These are phyloP conservation scores for Drosophila koepferae DNA, from an alignment of 2,888 invertebrate species.

Conservation along the genomic window DNA sequence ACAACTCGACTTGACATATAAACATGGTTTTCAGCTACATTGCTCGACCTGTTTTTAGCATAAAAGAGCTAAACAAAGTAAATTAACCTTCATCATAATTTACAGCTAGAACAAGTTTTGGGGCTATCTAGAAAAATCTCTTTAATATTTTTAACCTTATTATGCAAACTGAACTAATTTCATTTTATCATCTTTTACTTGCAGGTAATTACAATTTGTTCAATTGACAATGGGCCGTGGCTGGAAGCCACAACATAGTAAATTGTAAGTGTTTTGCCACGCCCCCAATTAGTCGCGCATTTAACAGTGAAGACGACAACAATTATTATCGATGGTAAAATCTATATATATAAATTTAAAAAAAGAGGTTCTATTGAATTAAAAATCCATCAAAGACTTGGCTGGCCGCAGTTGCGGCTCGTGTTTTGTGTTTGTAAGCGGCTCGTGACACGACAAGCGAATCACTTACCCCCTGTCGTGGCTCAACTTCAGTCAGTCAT, in stretches of 20 bases:
- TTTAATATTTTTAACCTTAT: neutral
- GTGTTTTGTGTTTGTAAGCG: conserved; percentile 14
- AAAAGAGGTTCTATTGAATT: conserved; percentile 21
- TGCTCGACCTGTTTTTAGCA: conserved; percentile 1
- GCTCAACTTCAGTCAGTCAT: neutral
- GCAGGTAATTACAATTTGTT: conserved; percentile 59
- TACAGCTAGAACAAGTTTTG: neutral
- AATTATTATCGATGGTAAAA: conserved; percentile 35
- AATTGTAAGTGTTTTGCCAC: conserved; percentile 22
- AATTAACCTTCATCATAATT: neutral
- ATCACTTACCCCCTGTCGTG: neutral
- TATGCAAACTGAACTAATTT: conserved; percentile 29
- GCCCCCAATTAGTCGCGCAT: conserved; percentile 39
- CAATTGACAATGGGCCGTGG: conserved; percentile 8
- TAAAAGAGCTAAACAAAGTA: neutral
- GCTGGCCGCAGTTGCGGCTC: conserved; percentile 36
- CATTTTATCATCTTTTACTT: conserved; percentile 43
- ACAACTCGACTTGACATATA: conserved; percentile 2
- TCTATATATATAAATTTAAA: neutral
- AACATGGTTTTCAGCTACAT: neutral
- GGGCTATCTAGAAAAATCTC: neutral
- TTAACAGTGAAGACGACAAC: conserved; percentile 25
- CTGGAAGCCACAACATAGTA: conserved; percentile 28
- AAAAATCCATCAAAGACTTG: conserved; percentile 45
- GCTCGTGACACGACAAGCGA: conserved; percentile 33